phyloP scores from a whole-genome alignment of 2,113 vertebrate species.

The Quiscalus mexicanus region DNA sequence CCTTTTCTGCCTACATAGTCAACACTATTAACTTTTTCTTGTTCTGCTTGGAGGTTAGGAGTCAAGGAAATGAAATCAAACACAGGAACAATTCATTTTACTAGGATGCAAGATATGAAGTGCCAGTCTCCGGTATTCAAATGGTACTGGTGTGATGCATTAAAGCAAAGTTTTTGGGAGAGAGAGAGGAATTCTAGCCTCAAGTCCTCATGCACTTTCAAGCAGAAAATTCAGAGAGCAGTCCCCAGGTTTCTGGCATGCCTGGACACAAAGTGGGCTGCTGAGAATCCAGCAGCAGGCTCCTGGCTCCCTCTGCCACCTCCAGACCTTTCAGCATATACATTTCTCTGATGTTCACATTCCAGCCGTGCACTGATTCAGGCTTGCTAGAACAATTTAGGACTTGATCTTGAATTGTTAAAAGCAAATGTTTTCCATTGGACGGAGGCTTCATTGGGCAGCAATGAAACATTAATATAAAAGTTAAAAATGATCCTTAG shows the following conservation, averaged over 20 bases:
- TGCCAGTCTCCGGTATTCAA: neutral
- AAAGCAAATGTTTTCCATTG: neutral
- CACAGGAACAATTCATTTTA: neutral
- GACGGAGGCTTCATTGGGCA: neutral
- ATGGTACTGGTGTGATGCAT: neutral
- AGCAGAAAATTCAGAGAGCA: neutral
- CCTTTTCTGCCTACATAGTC: neutral
- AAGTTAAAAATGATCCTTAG: neutral
- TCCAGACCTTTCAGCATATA: accelerated
- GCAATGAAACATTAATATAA: neutral
- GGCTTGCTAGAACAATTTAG: neutral
- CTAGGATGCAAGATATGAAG: neutral
- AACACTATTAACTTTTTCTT: neutral
- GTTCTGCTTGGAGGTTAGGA: neutral
- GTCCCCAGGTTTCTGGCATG: neutral
- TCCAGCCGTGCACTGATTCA: neutral
- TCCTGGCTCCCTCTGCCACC: neutral
- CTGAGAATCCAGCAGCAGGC: neutral
- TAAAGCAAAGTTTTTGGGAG: neutral
- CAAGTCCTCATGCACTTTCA: neutral
- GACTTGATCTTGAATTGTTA: neutral
- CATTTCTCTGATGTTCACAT: neutral
- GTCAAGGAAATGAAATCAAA: neutral
- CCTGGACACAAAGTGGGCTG: neutral
- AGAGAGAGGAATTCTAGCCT: neutral